Percentiles rank a stretch among this genome's conserved stretches.
These are phyloP conservation scores for Nysson spinosus DNA, from an alignment of 2,888 invertebrate genomes.

Conservation along the genomic window DNA sequence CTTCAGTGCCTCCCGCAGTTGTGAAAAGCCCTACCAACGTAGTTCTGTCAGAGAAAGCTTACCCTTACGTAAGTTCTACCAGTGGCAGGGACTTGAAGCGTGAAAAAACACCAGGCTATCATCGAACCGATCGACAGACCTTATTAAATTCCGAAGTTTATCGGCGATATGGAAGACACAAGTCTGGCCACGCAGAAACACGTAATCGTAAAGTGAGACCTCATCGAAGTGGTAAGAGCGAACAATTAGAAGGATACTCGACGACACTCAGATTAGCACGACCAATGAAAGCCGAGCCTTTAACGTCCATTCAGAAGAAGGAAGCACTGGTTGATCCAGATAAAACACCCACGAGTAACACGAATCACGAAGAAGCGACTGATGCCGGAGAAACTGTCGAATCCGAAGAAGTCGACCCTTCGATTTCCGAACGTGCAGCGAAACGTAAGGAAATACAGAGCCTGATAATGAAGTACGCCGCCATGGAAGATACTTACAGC, in stretches of 20 bases:
- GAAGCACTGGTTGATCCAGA: slow-evolving; percentile 70
- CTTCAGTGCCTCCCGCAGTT: slow-evolving; percentile 78
- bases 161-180: slow-evolving; percentile 76
- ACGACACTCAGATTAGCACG: slow-evolving; percentile 66
- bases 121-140: slow-evolving; percentile 78
- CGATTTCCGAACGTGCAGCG: slow-evolving; percentile 85
- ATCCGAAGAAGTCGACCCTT: slow-evolving; percentile 80
- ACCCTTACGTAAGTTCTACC: slow-evolving; percentile 79
- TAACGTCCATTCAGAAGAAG: slow-evolving; percentile 31
- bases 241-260: slow-evolving; percentile 79
- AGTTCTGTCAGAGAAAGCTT: slow-evolving; percentile 84
- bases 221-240: slow-evolving; percentile 82
- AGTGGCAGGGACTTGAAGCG: slow-evolving; percentile 75
- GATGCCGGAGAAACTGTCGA: slow-evolving; percentile 70
- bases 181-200: slow-evolving; percentile 73
- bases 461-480: slow-evolving; percentile 89
- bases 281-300: slow-evolving; percentile 79
- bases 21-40: slow-evolving; percentile 86
- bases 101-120: slow-evolving; percentile 82
- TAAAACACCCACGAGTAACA: slow-evolving; percentile 67
- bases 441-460: slow-evolving; percentile 90
- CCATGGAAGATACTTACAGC: slow-evolving; percentile 85
- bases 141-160: slow-evolving; percentile 77
- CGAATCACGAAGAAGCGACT: slow-evolving; percentile 35
- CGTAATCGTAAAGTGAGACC: slow-evolving; percentile 73